Conservation (phyloP, 2,888 invertebrate species). For the Euzophera pinguis region DNA sequence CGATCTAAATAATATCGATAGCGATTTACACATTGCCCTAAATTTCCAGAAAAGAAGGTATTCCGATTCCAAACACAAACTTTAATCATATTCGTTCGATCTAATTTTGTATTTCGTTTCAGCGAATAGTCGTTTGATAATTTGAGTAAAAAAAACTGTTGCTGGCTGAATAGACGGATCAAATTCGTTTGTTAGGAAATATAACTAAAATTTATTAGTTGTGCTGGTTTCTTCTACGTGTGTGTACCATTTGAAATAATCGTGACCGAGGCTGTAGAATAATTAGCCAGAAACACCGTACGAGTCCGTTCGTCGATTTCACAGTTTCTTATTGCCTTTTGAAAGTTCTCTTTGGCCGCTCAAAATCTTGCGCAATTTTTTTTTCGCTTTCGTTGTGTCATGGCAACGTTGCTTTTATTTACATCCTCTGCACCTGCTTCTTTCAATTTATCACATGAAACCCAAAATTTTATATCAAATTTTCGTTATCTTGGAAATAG, state of each 20-base stretch:
- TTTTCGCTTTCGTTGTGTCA: slow-evolving; percentile 36
- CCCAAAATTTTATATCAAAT: too few relatives aligned
- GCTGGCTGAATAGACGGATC: slow-evolving; percentile 4
- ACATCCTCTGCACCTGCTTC: slow-evolving; percentile 43
- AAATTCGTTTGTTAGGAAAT: slow-evolving; percentile 18
- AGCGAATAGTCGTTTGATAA: too few relatives aligned
- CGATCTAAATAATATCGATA: slow-evolving; percentile 3
- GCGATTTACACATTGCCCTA: too few relatives aligned
- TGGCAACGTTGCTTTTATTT: slow-evolving; percentile 40
- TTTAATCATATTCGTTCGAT: too few relatives aligned
- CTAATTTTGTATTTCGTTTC: too few relatives aligned
- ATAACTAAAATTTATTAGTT: slow-evolving; percentile 21
- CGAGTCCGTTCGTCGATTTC: slow-evolving; percentile 55
- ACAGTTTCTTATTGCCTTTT: slow-evolving; percentile 68
- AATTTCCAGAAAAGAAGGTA: too few relatives aligned
- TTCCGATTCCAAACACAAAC: too few relatives aligned
- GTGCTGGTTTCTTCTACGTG: slow-evolving; percentile 33
- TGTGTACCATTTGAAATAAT: slow-evolving; percentile 47
- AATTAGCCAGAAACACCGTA: slow-evolving; percentile 61
- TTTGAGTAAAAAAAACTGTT: too few relatives aligned
- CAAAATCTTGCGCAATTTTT: slow-evolving; percentile 46
- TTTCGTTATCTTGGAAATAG: too few relatives aligned
- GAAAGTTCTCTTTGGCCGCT: slow-evolving; percentile 58
- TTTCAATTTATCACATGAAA: too few relatives aligned
- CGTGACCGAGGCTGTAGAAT: slow-evolving; percentile 63